Evolutionary conservation across 2,113 vertebrate genomes (phyloP), one percentile per base, ranked within the genome.

Genomic region (Triplophysa dalaica): DNA sequence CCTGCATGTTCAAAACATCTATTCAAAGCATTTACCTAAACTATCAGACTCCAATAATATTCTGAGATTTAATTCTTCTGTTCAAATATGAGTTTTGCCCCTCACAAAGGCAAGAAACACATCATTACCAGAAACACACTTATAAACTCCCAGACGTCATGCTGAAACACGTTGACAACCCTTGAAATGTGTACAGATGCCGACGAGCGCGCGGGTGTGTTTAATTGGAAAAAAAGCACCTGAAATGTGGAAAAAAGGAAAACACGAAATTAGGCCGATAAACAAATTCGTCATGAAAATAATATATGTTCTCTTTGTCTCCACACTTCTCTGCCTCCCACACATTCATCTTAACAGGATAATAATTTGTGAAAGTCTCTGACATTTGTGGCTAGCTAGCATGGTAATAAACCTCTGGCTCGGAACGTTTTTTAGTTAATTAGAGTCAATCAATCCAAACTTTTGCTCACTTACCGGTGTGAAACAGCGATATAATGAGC

Each of bases 401-500:
- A 97, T 97, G 96, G 95, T 97, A 98, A 98, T 97, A 95, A 95
- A 98, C 94, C 95, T 95, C 93, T 96, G 95, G 96, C 96, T 97
- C 94, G 95, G 96, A 99, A 99, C 96, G 95, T 95, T 96, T 97
- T 98, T 98, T 97, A 97, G 96, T 98, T 99, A 99, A 99, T 99
- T 99, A 98, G 96, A 99, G 97, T 99, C 97, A 98, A 98, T 99
- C 98, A 99, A 99, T 98, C 98, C 98, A 97, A 98, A 98, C 95
- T 98, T 85, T 98, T 97, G 95, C 96, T 97, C 96, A 99, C 95
- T 97, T 98, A 98, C 95, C 98, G 96, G 96, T 97, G 97, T 98
- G 97, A 97, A 97, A 97, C 96, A 96, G 94, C 94, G 96, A 96
- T 96, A 98, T 98, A 99, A 98, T 98, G 98, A 98, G 96, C 95